phyloP scores from a whole-genome alignment of 2,113 vertebrate species.

The Ailurus styani region DNA sequence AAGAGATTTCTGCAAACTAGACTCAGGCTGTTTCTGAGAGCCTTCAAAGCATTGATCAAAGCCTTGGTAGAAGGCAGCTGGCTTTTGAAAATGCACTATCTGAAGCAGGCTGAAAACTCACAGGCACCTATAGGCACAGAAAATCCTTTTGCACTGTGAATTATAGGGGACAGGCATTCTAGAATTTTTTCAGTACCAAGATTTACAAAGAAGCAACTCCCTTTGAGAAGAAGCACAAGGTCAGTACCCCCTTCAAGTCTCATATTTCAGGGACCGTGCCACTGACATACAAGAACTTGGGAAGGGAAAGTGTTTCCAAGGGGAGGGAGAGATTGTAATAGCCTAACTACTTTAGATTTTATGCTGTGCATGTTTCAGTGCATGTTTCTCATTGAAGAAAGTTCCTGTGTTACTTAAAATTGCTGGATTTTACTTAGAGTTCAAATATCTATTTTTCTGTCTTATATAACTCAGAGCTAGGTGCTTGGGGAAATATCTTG shows the following conservation, averaged over 20 bases:
- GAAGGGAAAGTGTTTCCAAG: background rate
- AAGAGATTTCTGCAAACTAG: background rate
- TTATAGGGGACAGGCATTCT: background rate
- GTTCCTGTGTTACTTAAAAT: background rate
- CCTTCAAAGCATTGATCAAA: conserved; percentile 48
- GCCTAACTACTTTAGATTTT: background rate
- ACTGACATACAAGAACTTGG: background rate
- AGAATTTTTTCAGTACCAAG: background rate
- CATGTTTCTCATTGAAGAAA: background rate
- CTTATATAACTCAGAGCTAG: background rate
- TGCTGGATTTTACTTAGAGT: background rate
- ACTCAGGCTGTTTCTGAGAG: background rate
- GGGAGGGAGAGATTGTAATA: background rate
- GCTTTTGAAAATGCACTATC: conserved; percentile 38
- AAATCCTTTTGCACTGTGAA: background rate
- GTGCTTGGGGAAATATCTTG: conserved; percentile 31
- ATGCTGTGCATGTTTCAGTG: background rate
- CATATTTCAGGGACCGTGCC: background rate
- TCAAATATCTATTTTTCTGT: background rate
- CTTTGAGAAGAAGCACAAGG: background rate
- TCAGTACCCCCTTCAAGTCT: background rate
- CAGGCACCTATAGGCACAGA: background rate
- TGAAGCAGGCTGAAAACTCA: background rate
- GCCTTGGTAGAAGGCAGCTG: background rate
- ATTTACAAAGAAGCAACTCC: conserved; percentile 17